Evolutionary conservation across 2,797 vertebrate species (phyloP), one percentile per base, ranked within the genome.

Genomic region (Myotis vivesi): DNA sequence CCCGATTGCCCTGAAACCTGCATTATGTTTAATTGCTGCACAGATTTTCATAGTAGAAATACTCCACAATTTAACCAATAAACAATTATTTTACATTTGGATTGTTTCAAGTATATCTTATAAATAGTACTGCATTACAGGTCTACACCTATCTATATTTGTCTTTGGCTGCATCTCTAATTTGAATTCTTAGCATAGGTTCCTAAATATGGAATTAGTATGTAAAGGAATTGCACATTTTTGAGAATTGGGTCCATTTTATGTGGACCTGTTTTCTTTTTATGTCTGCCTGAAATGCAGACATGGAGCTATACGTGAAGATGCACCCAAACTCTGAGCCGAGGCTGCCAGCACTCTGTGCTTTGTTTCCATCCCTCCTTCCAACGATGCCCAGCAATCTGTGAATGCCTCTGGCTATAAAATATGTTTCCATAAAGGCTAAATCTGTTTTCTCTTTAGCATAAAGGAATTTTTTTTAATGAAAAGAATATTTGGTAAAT

Each of bases 381-480:
- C 73, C 23, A 46, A 4, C 0, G 84, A 62, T 38, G 17, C 69
- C 49, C 51, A 80, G 87, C 10, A 62, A 17, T 87, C 81, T 72
- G 68, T 25, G 49, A 77, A 23, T 15, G n/a, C 72, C 57, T 79
- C 83, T 23, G 51, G 53, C 62, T 75, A 33, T 55, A 15, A 82
- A 86, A 10, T 51, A 28, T 38, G 19, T 68, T 84, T 92, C 59
- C 72, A 72, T 87, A 84, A 92, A 91, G 51, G 71, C 6, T 38
- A 87, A 93, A 82, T 13, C 44, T 81, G 90, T 25, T 91, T 94
- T 85, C 51, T 77, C 57, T 89, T 89, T 55, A 69, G n/a, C 62
- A 89, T 71, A 91, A 95, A 91, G 94, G 80, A 92, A 46, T 33
- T 53, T 72, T 88, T 94, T 94, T 92, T 13, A 79, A 66, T 46